phyloP scores from a whole-genome alignment of 1,140 invertebrate species.

The Battus philenor region DNA sequence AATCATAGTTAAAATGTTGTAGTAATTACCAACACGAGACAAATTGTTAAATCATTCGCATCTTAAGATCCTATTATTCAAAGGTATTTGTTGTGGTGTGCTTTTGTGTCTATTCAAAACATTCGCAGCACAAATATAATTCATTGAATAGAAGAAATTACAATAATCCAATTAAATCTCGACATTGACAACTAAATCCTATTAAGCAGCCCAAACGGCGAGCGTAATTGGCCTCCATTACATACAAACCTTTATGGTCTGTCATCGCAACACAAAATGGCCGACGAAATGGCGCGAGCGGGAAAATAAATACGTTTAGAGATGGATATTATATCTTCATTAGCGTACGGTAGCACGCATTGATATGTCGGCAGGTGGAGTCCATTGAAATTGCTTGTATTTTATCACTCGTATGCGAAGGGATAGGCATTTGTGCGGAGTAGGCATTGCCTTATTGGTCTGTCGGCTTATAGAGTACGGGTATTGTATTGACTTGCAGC shows the following conservation, averaged over 20 bases:
- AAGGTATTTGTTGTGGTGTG: too few species aligned
- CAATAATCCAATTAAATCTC: slow-evolving; percentile 63
- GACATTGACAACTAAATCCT: slow-evolving; percentile 71
- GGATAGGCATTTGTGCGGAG: slow-evolving; percentile 34
- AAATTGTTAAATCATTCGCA: too few species aligned
- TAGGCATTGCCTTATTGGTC: slow-evolving; percentile 40
- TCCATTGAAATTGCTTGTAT: slow-evolving; percentile 63
- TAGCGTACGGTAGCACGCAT: slow-evolving; percentile 56
- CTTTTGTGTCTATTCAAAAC: too few species aligned
- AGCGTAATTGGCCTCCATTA: slow-evolving; percentile 65
- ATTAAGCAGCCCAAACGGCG: slow-evolving; percentile 48
- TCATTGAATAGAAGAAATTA: slow-evolving; percentile 48
- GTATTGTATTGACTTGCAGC: slow-evolving; percentile 28
- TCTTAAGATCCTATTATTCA: too few species aligned
- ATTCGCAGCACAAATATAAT: slow-evolving; percentile 19
- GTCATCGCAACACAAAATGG: slow-evolving; percentile 64
- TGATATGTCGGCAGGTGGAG: slow-evolving; percentile 59
- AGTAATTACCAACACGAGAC: too few species aligned
- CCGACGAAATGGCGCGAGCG: slow-evolving; percentile 33
- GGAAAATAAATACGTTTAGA: slow-evolving; percentile 58
- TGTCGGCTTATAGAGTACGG: slow-evolving; percentile 8
- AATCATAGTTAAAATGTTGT: too few species aligned
- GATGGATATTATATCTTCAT: slow-evolving; percentile 72
- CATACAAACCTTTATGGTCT: slow-evolving; percentile 42
- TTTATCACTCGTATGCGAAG: slow-evolving; percentile 49